These are phyloP conservation scores for Lamprotornis superbus DNA, from an alignment of 2,113 vertebrate species.

Conservation along the genomic window DNA sequence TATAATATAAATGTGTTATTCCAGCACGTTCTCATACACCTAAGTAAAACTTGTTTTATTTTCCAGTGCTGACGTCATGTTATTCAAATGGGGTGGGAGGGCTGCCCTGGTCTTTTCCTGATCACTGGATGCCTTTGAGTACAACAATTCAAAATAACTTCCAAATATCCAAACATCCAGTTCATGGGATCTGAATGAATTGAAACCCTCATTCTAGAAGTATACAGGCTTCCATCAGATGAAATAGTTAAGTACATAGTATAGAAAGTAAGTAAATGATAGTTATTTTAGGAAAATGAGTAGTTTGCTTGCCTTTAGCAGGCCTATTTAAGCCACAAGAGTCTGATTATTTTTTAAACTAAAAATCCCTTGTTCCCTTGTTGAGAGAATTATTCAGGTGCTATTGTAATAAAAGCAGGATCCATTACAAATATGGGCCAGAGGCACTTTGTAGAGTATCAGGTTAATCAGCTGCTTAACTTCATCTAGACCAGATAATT, in stretches of 20 bases:
- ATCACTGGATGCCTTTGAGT: fast-evolving
- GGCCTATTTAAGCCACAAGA: background rate
- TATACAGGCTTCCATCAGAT: background rate
- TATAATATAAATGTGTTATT: background rate
- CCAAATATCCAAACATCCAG: background rate
- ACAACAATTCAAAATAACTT: background rate
- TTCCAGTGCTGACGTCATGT: background rate
- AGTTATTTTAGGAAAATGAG: background rate
- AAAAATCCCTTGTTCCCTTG: background rate
- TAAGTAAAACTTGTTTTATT: background rate
- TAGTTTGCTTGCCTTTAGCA: background rate
- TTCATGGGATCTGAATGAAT: background rate
- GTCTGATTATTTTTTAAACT: background rate
- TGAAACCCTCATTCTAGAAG: background rate
- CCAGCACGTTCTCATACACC: background rate
- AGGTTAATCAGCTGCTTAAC: background rate
- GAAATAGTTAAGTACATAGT: background rate
- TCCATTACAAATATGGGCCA: background rate
- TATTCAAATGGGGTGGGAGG: fast-evolving
- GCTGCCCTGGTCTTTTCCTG: background rate
- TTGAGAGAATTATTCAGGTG: fast-evolving
- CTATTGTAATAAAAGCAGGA: background rate
- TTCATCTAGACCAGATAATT: background rate
- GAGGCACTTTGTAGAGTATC: background rate
- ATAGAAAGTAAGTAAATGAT: background rate